phyloP scores from a whole-genome alignment of 2,797 vertebrate species.

The Darevskia nairensis region DNA sequence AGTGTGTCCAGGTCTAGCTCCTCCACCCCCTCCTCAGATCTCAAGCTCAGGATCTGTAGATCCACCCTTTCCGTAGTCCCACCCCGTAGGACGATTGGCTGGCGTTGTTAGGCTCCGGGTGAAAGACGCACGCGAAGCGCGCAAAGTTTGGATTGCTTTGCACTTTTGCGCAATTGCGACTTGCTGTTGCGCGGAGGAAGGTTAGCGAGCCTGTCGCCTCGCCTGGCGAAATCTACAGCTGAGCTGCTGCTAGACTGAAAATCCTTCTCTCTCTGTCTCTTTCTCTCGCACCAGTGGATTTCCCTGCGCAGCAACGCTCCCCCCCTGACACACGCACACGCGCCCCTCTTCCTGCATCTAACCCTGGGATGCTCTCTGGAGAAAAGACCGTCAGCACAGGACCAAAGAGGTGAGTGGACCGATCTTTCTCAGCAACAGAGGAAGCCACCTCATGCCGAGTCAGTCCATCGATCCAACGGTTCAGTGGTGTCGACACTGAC shows the following conservation, averaged over 20 bases:
- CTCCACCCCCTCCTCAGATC: no score
- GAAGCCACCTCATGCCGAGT: no score
- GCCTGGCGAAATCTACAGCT: not conserved
- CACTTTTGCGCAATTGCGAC: not conserved
- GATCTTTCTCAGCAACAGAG: no score
- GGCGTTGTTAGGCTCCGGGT: not conserved
- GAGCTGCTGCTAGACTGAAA: not conserved
- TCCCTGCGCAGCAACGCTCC: not conserved
- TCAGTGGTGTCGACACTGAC: no score
- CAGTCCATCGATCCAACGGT: no score
- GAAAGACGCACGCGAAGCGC: not conserved
- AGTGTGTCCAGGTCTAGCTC: no score
- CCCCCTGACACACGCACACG: no score
- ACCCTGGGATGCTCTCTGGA: not conserved
- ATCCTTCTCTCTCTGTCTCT: not conserved
- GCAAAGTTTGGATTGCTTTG: not conserved
- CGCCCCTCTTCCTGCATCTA: not conserved
- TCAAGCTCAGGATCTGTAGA: not conserved
- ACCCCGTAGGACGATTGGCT: not conserved
- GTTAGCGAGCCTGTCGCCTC: no score
- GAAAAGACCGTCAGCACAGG: no score
- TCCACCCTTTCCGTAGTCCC: not conserved
- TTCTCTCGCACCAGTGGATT: not conserved
- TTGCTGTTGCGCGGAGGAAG: not conserved
- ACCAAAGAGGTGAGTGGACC: not conserved